Percentiles rank a stretch among this genome's conserved stretches.
phyloP scores from a whole-genome alignment of 2,113 vertebrate genomes.

The Ochotona curzoniae region DNA sequence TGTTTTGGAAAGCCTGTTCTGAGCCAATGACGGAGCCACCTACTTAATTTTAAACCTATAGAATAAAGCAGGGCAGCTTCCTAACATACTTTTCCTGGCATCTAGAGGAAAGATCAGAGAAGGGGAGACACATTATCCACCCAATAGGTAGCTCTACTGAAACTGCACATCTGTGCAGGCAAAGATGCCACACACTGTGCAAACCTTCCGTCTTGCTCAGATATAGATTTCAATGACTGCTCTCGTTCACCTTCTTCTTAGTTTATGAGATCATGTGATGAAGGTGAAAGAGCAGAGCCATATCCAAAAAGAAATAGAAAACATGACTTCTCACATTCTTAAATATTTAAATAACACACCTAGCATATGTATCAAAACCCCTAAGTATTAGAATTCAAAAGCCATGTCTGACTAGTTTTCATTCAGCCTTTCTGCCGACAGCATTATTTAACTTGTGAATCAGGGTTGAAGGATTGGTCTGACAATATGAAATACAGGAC shows the following conservation, averaged over 20 bases:
- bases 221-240: neutral
- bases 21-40: neutral
- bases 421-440: conserved; percentile 48
- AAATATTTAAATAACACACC: conserved; percentile 20
- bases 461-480: conserved; percentile 68
- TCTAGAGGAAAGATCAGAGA: neutral
- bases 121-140: neutral
- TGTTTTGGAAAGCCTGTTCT: neutral
- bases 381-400: conserved; percentile 54
- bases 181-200: neutral
- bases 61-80: neutral
- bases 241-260: neutral
- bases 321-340: neutral
- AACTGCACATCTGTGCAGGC: neutral
- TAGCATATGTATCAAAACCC: conserved; percentile 7
- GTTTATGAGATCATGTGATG: neutral
- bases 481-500: conserved; percentile 73
- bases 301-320: conserved; percentile 34
- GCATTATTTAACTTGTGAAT: conserved; percentile 74
- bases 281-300: neutral
- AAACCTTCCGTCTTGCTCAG: neutral
- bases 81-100: neutral
- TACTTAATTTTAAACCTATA: neutral
- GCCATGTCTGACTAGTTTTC: conserved; percentile 60
- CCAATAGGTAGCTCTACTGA: neutral